Evolutionary conservation across 1,140 invertebrate genomes (phyloP).

Genomic region (Hylaeus anthracinus): DNA sequence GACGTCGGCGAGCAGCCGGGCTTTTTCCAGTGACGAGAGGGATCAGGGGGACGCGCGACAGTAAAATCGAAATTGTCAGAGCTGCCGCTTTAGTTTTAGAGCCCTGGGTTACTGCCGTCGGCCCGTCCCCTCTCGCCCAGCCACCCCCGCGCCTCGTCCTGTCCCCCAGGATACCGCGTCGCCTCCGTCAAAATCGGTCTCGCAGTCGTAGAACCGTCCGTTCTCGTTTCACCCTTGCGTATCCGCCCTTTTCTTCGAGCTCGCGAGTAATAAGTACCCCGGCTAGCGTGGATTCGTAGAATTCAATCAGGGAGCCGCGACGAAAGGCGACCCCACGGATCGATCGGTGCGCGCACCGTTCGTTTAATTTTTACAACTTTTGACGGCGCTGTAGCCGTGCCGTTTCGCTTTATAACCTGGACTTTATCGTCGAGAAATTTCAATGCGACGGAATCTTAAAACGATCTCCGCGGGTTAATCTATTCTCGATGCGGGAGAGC

Average conservation of each 20-base stretch:
- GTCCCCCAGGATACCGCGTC: neutral
- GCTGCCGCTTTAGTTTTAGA: conserved; percentile 71
- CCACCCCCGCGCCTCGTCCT: neutral
- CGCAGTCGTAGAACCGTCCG: neutral
- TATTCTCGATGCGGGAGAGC: conserved; percentile 6
- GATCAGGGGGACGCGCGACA: conserved; percentile 63
- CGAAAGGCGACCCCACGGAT: neutral
- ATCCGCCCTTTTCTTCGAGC: conserved; percentile 7
- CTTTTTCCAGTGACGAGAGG: conserved; percentile 66
- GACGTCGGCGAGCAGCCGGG: conserved; percentile 47
- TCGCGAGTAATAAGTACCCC: conserved; percentile 33
- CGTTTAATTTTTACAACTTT: conserved; percentile 54
- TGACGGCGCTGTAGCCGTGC: neutral
- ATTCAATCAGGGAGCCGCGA: conserved; percentile 57
- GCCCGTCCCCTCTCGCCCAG: neutral
- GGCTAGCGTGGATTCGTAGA: conserved; percentile 26
- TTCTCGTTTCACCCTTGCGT: neutral
- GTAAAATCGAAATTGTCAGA: conserved; percentile 74
- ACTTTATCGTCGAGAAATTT: conserved; percentile 48
- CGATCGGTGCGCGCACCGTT: conserved; percentile 30
- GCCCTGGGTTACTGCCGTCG: conserved; percentile 61
- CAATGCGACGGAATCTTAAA: conserved; percentile 31
- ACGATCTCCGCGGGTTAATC: conserved; percentile 8
- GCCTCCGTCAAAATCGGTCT: neutral
- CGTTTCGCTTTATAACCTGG: conserved; percentile 32